These are phyloP conservation scores for Argyra leucocephala DNA, from an alignment of 2,888 invertebrate genomes.

Conservation along the genomic window DNA sequence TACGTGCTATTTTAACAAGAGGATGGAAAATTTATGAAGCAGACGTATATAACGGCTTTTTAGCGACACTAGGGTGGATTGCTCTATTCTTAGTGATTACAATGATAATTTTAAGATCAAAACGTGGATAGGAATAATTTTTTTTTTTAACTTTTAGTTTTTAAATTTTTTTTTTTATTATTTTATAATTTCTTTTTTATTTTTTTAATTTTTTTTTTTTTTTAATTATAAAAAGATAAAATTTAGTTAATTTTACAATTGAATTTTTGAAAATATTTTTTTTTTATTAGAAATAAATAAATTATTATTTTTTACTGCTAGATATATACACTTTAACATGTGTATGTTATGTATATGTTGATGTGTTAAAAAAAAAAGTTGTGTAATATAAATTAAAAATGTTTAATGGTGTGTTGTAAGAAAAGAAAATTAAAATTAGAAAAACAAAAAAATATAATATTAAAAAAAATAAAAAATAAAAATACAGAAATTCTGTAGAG, in stretches of 20 bases:
- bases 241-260: not conserved
- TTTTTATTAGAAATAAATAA: constrained; percentile 10
- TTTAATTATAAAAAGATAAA: not conserved
- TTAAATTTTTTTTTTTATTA: not conserved
- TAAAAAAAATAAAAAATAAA: constrained; percentile 24
- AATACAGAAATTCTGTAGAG: constrained; percentile 25
- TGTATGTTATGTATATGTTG: not conserved
- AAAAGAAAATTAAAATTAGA: constrained; percentile 18
- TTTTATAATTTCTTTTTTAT: not conserved
- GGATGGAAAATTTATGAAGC: constrained; percentile 76
- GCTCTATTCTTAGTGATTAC: constrained; percentile 70
- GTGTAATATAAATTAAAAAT: too few relatives aligned
- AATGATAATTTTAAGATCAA: constrained; percentile 67
- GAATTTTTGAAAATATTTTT: not conserved
- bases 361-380: not conserved
- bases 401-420: constrained; percentile 7
- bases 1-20: constrained; percentile 75
- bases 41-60: constrained; percentile 79
- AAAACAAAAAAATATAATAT: constrained; percentile 25
- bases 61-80: constrained; percentile 80
- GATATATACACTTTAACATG: not conserved
- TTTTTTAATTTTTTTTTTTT: constrained; percentile 12
- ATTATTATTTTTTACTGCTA: constrained; percentile 2
- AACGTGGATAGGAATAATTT: constrained; percentile 54
- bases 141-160: not conserved